A percentile compares a stretch with the other conserved stretches of the same genome.
These are phyloP conservation scores for Cephalopholis sonnerati DNA, from an alignment of 2,113 vertebrate species.

Conservation along the genomic window DNA sequence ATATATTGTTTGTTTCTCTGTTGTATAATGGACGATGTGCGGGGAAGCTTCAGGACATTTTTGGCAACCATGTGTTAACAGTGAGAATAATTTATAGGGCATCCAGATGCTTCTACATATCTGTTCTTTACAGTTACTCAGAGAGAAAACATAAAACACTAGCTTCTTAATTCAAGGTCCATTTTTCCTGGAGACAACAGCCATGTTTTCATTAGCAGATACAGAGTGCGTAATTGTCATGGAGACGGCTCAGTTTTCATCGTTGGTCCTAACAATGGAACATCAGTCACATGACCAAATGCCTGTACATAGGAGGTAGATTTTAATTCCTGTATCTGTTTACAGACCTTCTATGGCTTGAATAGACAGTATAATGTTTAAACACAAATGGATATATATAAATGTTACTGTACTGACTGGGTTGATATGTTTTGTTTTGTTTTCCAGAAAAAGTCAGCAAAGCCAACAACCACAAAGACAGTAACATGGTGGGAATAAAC, in stretches of 20 bases:
- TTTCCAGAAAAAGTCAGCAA: constrained; percentile 97
- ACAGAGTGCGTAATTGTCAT: not conserved
- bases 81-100: not conserved
- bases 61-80: not conserved
- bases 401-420: not conserved
- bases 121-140: not conserved
- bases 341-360: not conserved
- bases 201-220: not conserved
- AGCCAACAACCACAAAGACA: constrained; percentile 97
- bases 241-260: no score
- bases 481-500: constrained; percentile 89
- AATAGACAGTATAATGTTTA: not conserved
- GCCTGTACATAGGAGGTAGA: not conserved
- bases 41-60: constrained; percentile 21
- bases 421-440: not conserved
- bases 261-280: no score
- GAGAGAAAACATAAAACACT: not conserved
- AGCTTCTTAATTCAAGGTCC: not conserved
- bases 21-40: constrained; percentile 11
- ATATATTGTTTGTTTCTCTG: constrained; percentile 14
- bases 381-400: not conserved
- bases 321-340: not conserved
- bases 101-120: not conserved
- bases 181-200: not conserved
- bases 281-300: not conserved